These are phyloP conservation scores for Loxodonta africana DNA, from an alignment of 2,113 vertebrate species.

Conservation along the genomic window DNA sequence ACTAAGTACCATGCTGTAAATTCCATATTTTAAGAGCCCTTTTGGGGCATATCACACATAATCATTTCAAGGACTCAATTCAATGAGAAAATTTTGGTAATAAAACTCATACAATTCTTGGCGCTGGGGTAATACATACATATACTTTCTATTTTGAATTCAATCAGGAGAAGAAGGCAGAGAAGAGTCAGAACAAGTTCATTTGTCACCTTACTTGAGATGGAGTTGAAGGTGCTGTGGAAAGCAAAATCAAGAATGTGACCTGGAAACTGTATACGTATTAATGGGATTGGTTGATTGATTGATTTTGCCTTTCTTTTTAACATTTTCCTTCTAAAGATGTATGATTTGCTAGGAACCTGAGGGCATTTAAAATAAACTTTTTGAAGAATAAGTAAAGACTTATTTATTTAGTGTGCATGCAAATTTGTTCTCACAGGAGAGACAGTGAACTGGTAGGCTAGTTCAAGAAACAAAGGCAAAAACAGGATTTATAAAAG, in stretches of 20 bases:
- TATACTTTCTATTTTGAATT: conserved; percentile 39
- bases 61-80: neutral
- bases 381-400: neutral
- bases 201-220: neutral
- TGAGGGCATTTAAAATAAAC: neutral
- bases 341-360: neutral
- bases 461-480: neutral
- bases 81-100: neutral
- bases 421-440: neutral
- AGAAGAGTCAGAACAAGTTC: neutral
- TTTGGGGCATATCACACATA: neutral
- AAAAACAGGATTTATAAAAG: neutral
- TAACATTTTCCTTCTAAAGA: neutral
- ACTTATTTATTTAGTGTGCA: neutral
- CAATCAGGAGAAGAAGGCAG: conserved; percentile 62
- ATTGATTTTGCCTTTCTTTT: neutral
- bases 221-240: conserved; percentile 2
- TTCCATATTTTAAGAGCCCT: neutral
- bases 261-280: neutral
- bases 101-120: neutral
- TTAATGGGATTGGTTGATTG: neutral
- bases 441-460: neutral
- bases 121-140: conserved; percentile 62
- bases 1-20: neutral
- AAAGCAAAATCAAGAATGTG: neutral